Evolutionary conservation across 2,888 invertebrate genomes (phyloP).

Genomic region (Thecophora atra): DNA sequence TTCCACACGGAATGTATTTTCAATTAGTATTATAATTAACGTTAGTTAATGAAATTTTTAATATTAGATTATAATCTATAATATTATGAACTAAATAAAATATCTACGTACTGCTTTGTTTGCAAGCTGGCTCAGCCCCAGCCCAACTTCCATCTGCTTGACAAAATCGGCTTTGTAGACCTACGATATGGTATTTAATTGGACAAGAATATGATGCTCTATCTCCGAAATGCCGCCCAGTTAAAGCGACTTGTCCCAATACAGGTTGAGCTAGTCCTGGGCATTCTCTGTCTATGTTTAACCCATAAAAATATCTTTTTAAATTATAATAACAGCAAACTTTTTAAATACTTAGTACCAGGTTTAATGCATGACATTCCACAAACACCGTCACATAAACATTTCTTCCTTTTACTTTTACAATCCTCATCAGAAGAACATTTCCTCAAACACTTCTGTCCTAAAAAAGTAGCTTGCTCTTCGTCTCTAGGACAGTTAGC

Average conservation of each 20-base stretch:
- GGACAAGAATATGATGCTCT: slow-evolving; percentile 87
- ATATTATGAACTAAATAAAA: not conserved
- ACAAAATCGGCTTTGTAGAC: slow-evolving; percentile 85
- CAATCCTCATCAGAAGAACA: slow-evolving; percentile 95
- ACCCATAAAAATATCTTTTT: not conserved
- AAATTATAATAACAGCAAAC: not conserved
- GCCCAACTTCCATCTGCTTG: slow-evolving; percentile 94
- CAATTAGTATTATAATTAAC: no score
- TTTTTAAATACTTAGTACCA: slow-evolving; percentile 68
- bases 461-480: slow-evolving; percentile 82
- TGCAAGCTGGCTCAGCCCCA: slow-evolving; percentile 83
- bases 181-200: slow-evolving; percentile 87
- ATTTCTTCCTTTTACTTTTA: slow-evolving; percentile 95
- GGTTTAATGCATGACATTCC: slow-evolving; percentile 98
- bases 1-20: no score
- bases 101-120: slow-evolving; percentile 79
- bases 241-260: slow-evolving; percentile 79
- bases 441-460: slow-evolving; percentile 89
- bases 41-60: no score
- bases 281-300: slow-evolving; percentile 79
- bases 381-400: slow-evolving; percentile 95
- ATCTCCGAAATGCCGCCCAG: slow-evolving; percentile 81
- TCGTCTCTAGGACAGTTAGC: slow-evolving; percentile 87
- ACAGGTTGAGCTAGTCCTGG: slow-evolving; percentile 81
- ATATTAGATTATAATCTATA: not conserved